Evolutionary conservation across 2,113 vertebrate genomes (phyloP).

Genomic region (Gasterosteus aculeatus): DNA sequence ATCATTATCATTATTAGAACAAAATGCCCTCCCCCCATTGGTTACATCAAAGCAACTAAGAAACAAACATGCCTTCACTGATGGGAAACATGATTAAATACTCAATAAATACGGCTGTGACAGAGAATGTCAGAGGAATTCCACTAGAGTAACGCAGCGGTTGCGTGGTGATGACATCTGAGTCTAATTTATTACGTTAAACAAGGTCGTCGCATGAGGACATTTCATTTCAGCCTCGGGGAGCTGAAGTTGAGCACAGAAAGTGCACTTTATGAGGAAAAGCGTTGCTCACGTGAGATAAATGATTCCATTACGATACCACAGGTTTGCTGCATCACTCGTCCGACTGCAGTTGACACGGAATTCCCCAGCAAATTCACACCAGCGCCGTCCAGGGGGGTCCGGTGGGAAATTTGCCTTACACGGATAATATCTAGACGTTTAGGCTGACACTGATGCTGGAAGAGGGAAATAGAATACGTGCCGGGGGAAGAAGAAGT

Average conservation of each 20-base stretch:
- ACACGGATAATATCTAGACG: slow-evolving; percentile 31
- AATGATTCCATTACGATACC: slow-evolving; percentile 36
- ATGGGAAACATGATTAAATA: neutral
- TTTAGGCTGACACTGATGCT: neutral
- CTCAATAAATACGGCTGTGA: neutral
- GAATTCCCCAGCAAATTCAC: slow-evolving; percentile 21
- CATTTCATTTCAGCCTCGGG: neutral
- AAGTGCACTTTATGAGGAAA: slow-evolving; percentile 9
- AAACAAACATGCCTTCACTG: neutral
- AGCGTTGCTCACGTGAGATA: slow-evolving; percentile 8
- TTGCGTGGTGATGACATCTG: neutral
- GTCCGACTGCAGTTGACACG: neutral
- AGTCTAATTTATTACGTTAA: neutral
- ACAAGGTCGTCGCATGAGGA: neutral
- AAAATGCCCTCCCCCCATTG: neutral
- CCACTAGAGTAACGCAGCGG: neutral
- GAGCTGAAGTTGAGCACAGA: neutral
- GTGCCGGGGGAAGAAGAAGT: neutral
- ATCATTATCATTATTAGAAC: too few relatives aligned
- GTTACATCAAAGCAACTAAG: neutral
- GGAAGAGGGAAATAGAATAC: slow-evolving; percentile 16
- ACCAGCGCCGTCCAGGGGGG: neutral
- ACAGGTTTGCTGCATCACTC: neutral
- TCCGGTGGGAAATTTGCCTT: slow-evolving; percentile 41
- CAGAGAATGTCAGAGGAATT: neutral